Conservation (phyloP, 2,888 invertebrate species). For the Serripes groenlandicus region DNA sequence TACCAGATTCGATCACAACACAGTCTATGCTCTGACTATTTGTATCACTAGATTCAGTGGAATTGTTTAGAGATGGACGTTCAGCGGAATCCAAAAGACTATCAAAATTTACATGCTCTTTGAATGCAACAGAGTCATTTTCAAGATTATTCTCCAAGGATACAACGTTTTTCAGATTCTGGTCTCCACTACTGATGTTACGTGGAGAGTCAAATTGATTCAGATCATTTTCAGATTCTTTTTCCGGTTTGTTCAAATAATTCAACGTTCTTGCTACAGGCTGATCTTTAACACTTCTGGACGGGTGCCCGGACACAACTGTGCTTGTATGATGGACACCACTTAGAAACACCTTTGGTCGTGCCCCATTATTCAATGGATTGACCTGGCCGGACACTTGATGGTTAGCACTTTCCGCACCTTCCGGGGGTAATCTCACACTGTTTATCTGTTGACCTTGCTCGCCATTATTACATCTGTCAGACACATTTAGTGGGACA, state of each 20-base stretch:
- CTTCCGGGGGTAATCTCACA: conserved; percentile 5
- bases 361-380: conserved; percentile 1
- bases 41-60: too few relatives aligned
- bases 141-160: conserved; percentile 4
- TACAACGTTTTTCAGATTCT: not conserved
- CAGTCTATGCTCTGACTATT: too few relatives aligned
- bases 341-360: not conserved
- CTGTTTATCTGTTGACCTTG: not conserved
- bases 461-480: too few relatives aligned
- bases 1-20: too few relatives aligned
- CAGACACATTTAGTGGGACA: too few relatives aligned
- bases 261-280: not conserved
- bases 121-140: too few relatives aligned
- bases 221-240: not conserved
- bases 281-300: not conserved
- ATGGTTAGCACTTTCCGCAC: not conserved
- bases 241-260: not conserved
- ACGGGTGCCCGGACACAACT: not conserved
- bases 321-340: not conserved
- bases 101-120: too few relatives aligned
- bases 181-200: not conserved
- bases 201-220: not conserved
- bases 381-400: conserved; percentile 2
- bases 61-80: too few relatives aligned
- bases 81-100: too few relatives aligned